Percentiles rank a stretch among this genome's conserved stretches.
phyloP scores from a whole-genome alignment of 2,797 vertebrate genomes.

The Moxostoma hubbsi region DNA sequence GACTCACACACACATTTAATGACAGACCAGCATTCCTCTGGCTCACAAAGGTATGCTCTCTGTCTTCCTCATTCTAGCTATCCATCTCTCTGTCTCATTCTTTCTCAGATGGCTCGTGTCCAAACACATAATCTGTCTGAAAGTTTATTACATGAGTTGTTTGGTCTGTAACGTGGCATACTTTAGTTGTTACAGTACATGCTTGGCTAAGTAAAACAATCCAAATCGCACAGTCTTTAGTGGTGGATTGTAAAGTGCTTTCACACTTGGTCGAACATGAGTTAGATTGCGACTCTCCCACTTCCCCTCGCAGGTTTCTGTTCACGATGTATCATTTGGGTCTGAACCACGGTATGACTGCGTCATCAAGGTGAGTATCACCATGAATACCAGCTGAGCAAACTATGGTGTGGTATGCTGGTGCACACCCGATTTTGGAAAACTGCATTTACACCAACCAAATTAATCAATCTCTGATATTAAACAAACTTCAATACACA shows the following conservation, averaged over 20 bases:
- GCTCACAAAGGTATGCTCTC: conserved; percentile 11
- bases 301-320: no score
- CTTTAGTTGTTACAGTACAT: background rate
- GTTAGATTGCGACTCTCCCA: no score
- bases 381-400: no score
- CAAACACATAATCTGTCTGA: background rate
- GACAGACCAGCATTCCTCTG: conserved; percentile 45
- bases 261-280: no score
- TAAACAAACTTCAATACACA: no score
- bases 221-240: background rate
- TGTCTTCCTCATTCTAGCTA: background rate
- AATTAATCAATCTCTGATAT: no score
- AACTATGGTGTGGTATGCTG: no score
- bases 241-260: background rate
- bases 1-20: conserved; percentile 27
- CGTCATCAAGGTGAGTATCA: no score
- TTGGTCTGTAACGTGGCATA: background rate
- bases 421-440: no score
- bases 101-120: background rate
- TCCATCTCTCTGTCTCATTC: conserved; percentile 8
- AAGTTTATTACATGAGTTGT: conserved; percentile 2
- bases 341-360: no score
- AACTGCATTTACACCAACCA: no score
- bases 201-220: background rate
- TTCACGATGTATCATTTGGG: no score